Evolutionary conservation across 2,888 invertebrate species (phyloP).

Genomic region (Agrotis segetum): DNA sequence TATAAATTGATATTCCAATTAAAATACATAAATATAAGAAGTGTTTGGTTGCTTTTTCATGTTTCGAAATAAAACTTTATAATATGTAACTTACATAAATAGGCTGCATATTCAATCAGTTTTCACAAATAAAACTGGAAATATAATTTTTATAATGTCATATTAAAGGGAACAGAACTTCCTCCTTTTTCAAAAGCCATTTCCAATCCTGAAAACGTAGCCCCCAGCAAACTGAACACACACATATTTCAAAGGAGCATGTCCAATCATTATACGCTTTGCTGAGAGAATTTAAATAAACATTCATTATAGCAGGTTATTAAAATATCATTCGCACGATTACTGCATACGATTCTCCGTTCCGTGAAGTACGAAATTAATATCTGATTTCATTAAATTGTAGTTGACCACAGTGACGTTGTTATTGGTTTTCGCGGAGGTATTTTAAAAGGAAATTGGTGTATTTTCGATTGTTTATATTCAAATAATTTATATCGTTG

Average conservation of each 20-base stretch:
- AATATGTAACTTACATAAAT: too few relatives aligned
- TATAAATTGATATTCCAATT: too few relatives aligned
- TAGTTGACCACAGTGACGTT: conserved; percentile 17
- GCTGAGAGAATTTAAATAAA: conserved; percentile 13
- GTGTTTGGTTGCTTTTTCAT: too few relatives aligned
- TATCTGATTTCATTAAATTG: conserved; percentile 24
- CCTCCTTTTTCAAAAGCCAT: conserved; percentile 13
- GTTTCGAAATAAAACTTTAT: too few relatives aligned
- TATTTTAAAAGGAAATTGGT: background rate
- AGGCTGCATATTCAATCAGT: too few relatives aligned
- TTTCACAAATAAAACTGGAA: too few relatives aligned
- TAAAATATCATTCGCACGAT: conserved; percentile 28
- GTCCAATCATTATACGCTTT: background rate
- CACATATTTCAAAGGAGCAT: conserved; percentile 2
- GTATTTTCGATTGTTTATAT: conserved; percentile 3
- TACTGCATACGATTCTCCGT: conserved; percentile 10
- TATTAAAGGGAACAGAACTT: background rate
- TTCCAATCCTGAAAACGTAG: background rate
- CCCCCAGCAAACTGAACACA: background rate
- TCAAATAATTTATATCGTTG: background rate
- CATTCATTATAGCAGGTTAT: conserved; percentile 17
- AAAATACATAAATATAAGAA: too few relatives aligned
- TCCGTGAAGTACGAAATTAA: conserved; percentile 37
- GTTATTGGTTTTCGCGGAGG: conserved; percentile 6
- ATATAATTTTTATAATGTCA: too few relatives aligned